Evolutionary conservation across 2,888 invertebrate genomes (phyloP).

Genomic region (Ophion ellenae): DNA sequence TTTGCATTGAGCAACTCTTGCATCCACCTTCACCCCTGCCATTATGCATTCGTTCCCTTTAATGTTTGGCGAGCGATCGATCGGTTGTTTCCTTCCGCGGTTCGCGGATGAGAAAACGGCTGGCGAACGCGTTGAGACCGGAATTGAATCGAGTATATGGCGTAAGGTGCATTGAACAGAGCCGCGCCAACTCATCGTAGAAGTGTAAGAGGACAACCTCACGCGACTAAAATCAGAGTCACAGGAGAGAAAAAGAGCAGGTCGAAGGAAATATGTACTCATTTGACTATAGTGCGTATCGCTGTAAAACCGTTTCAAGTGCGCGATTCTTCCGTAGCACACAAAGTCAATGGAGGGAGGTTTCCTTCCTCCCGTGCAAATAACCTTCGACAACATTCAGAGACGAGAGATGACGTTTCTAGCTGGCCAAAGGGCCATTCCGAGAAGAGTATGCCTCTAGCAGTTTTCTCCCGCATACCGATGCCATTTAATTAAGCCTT

Average conservation of each 20-base stretch:
- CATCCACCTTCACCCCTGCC: not conserved
- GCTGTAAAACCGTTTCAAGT: not conserved
- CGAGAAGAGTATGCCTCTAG: conserved; percentile 21
- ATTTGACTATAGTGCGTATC: not conserved
- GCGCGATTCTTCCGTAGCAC: not conserved
- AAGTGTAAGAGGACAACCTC: not conserved
- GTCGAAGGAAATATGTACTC: not conserved
- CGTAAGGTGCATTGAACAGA: too few relatives aligned
- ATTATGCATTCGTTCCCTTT: not conserved
- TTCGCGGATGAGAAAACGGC: not conserved
- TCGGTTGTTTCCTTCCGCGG: not conserved
- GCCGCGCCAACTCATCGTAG: not conserved
- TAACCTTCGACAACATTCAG: not conserved
- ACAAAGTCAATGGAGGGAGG: not conserved
- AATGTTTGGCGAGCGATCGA: not conserved
- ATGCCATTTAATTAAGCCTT: conserved; percentile 78
- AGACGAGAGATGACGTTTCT: not conserved
- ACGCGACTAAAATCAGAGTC: not conserved
- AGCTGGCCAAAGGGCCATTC: conserved; percentile 61
- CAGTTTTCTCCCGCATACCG: conserved; percentile 41
- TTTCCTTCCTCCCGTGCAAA: not conserved
- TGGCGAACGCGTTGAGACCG: not conserved
- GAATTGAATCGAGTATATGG: not conserved
- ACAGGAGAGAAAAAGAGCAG: not conserved
- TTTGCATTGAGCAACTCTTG: not conserved